A percentile compares a stretch with the other conserved stretches of the same genome.
These are phyloP conservation scores for Papilio polytes DNA, from an alignment of 1,140 invertebrate species.

Conservation along the genomic window DNA sequence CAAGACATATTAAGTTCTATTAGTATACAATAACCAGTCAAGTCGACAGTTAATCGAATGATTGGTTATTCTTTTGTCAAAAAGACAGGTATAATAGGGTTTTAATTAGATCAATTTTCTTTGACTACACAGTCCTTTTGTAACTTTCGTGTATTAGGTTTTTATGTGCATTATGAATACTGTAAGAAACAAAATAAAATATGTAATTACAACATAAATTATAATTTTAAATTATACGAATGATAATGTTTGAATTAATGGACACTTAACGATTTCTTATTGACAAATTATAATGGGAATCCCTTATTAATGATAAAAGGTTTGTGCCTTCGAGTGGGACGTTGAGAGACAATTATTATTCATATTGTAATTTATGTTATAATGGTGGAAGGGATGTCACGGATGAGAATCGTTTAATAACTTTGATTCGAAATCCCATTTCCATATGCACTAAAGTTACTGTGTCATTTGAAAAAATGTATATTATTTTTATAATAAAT, in stretches of 20 bases:
- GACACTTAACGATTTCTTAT: constrained; percentile 6
- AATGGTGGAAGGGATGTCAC: background rate
- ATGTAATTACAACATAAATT: background rate
- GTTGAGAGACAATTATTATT: constrained; percentile 13
- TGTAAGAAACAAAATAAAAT: background rate
- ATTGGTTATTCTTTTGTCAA: too few species aligned
- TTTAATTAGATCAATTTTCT: too few species aligned
- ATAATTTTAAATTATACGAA: constrained; percentile 3
- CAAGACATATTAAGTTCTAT: background rate
- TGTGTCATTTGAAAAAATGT: background rate
- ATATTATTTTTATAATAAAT: too few species aligned
- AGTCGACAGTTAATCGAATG: background rate
- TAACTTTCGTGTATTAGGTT: too few species aligned
- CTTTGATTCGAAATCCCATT: background rate
- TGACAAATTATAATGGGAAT: constrained; percentile 24
- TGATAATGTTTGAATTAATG: constrained; percentile 12
- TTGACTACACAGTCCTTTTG: too few species aligned
- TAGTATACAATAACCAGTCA: background rate
- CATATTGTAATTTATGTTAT: constrained; percentile 16
- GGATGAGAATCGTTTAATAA: background rate
- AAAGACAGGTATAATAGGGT: too few species aligned
- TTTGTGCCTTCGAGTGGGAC: constrained; percentile 13
- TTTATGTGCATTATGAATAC: too few species aligned
- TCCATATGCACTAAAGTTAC: background rate
- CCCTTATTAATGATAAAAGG: constrained; percentile 16